Conservation (phyloP, 2,113 vertebrate species). For the Bucco capensis region DNA sequence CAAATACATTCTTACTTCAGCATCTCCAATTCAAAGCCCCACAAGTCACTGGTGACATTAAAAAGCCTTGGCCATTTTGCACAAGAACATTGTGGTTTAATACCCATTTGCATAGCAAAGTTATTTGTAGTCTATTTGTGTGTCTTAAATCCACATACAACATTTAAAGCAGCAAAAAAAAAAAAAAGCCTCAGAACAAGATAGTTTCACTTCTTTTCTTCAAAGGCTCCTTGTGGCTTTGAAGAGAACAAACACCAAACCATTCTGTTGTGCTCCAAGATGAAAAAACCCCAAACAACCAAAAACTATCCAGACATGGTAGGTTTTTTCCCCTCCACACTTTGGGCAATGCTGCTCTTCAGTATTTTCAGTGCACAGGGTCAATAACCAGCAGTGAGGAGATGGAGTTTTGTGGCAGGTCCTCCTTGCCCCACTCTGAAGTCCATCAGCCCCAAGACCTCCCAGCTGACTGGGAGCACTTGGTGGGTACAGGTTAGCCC, state of each 20-base stretch:
- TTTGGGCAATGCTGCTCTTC: background rate
- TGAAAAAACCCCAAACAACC: background rate
- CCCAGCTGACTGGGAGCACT: background rate
- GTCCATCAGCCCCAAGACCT: background rate
- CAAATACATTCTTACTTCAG: background rate
- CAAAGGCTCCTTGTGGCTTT: background rate
- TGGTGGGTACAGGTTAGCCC: rapidly evolving
- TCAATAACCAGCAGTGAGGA: rapidly evolving
- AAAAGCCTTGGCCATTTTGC: background rate
- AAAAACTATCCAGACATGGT: background rate
- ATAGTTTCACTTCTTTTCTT: background rate
- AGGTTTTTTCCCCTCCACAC: background rate
- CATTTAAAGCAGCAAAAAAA: background rate
- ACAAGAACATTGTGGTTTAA: background rate
- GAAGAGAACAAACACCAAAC: background rate
- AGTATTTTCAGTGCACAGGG: background rate
- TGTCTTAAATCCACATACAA: background rate
- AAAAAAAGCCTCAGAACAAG: background rate
- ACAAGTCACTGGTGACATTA: background rate
- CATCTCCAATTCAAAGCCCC: background rate
- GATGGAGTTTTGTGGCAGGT: background rate
- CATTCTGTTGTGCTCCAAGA: background rate
- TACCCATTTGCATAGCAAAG: background rate
- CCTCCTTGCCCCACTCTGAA: rapidly evolving
- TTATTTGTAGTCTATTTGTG: background rate